Base-by-base conservation (phyloP, 2,888 invertebrate species). In the Lomographa bimaculata region DNA sequence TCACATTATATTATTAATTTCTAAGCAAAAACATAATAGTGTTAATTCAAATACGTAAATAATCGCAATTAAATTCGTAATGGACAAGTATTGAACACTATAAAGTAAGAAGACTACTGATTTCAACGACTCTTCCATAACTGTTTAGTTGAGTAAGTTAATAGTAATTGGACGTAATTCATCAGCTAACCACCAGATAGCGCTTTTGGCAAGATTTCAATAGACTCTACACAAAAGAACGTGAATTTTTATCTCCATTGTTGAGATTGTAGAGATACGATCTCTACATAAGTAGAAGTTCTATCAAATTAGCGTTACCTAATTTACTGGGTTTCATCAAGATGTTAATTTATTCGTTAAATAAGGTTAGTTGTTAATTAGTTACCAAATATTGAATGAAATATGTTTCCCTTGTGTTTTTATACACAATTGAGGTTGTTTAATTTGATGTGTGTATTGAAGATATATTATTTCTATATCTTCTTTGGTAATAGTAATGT, bases 111-210 rank as follows among this genome's bases (percentile, higher is more conserved):
- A n/a, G n/a, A n/a, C n/a, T n/a, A n/a, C n/a, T n/a, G n/a, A n/a
- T 20, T n/a, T 7, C n/a, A 7, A 10, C 11, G 10, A 10, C 20
- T 34, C 9, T 34, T 24, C 24, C 2, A 3, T 17, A 10, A 11
- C 8, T 20, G 6, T 1, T 11, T 11, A 1, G 17, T 35, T 19
- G 17, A 28, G 11, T 10, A 21, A 5, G 30, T 23, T 7, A 4
- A 7, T 7, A 5, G 14, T 5, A 11, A 9, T 5, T 17, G 10
- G 7, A 29, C 39, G 28, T 63, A 50, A 48, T 69, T 8, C 50
- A 39, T 14, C 17, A 8, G 5, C 14, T 5, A 30, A 9, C 49
- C 67, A 46, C 56, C 54, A 75, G 76, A 68, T 67, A 57, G 75
- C 76, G 71, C 60, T 64, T 50, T 35, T 11, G 17, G 4, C 1